Base-by-base conservation (phyloP, 2,113 vertebrate species). In the Furnarius figulus region DNA sequence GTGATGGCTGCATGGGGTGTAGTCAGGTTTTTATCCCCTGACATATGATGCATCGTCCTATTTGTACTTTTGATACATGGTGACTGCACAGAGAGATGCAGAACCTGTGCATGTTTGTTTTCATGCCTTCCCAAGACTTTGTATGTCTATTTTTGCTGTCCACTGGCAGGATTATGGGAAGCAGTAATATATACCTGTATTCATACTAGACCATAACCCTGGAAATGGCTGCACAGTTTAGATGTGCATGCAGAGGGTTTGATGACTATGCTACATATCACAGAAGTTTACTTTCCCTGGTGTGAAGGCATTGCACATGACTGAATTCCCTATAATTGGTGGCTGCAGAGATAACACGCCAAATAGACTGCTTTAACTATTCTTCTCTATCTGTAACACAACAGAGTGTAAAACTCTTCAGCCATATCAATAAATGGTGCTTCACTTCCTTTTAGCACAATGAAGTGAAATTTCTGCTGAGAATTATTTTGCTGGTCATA, bases 1-100 rank as follows among this genome's bases (percentile, higher is more conserved):
- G 97, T 97, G 97, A 98, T 98, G 94, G 96, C 95, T 97, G 97
- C 94, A 96, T 25, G 73, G 96, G 97, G 97, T 97, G 94, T 97
- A 96, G 84, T 98, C 96, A 97, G 87, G 22, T 55, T 97, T 95
- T 90, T 97, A 72, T 95, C 96, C 96, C 93, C 95, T 95, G 97
- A 97, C 78, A 88, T 70, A 94, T 14, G 76, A 98, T 94, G 77
- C 61, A 92, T 49, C 95, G 90, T 89, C 75, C 30, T 96, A 40
- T 85, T 96, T 91, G 53, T 89, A 94, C 70, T 96, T 97, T 95
- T 94, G 96, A 96, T 90, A 67, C 40, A 53, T 61, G 90, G 94
- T 74, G 76, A 89, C 95, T 95, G 82, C 87, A 96, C 50, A 89
- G 62, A 93, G 62, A 67, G 53, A 95, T 75, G 92, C 74, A 83